These are phyloP conservation scores for Papilio polytes DNA, from an alignment of 1,140 invertebrate species.

Conservation along the genomic window DNA sequence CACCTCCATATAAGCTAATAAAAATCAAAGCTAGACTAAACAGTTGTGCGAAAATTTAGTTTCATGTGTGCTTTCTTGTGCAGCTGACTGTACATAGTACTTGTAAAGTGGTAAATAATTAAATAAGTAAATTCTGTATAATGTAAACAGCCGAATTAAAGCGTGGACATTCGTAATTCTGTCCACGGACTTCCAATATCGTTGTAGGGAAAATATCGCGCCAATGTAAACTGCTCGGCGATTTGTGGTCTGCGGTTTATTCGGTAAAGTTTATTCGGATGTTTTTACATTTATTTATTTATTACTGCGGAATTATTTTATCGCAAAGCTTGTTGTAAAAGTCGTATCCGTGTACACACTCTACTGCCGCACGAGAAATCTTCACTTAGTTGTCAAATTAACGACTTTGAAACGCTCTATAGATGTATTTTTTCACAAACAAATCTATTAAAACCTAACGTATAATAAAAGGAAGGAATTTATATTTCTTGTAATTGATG, in stretches of 20 bases:
- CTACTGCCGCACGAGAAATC: too few species aligned
- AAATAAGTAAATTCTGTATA: background rate
- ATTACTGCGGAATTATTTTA: background rate
- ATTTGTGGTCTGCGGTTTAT: background rate
- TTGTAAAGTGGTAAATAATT: background rate
- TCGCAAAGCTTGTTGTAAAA: background rate
- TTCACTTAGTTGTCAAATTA: too few species aligned
- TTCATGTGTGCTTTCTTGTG: too few species aligned
- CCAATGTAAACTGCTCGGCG: constrained; percentile 5
- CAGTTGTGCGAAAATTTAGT: too few species aligned
- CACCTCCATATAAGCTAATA: too few species aligned
- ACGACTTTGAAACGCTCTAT: too few species aligned
- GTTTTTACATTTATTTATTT: background rate
- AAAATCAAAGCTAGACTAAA: too few species aligned
- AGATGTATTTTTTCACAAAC: too few species aligned
- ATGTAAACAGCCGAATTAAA: background rate
- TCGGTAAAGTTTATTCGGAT: background rate
- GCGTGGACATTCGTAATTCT: constrained; percentile 1
- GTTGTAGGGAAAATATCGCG: constrained; percentile 10
- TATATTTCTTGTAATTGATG: too few species aligned
- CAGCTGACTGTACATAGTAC: too few species aligned
- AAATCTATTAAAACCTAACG: too few species aligned
- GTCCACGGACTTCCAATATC: constrained; percentile 6
- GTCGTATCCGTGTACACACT: background rate
- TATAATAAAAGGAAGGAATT: too few species aligned